phyloP scores from a whole-genome alignment of 1,140 invertebrate genomes.

The Rhagoletis pomonella region DNA sequence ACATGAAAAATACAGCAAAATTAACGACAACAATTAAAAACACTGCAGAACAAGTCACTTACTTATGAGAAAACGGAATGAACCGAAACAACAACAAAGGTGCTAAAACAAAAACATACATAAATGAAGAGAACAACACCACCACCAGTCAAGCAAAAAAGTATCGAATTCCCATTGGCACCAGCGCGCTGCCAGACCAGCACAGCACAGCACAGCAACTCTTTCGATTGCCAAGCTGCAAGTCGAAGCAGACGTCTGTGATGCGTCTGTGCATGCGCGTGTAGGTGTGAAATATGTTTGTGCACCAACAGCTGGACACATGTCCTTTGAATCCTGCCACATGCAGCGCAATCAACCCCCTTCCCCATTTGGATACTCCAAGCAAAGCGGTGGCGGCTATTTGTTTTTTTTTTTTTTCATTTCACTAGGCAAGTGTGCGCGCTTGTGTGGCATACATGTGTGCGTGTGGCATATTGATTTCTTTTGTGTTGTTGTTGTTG shows the following conservation, averaged over 20 bases:
- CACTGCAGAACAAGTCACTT: not conserved
- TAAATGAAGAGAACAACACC: not conserved
- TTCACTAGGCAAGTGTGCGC: not conserved
- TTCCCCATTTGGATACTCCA: not conserved
- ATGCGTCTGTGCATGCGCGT: not conserved
- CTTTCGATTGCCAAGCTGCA: not conserved
- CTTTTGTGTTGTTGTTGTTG: not conserved
- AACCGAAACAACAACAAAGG: no score
- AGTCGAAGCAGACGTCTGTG: no score
- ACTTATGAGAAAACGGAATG: not conserved
- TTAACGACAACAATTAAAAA: slow-evolving; percentile 1
- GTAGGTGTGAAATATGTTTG: not conserved
- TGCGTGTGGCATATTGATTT: slow-evolving; percentile 16
- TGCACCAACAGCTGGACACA: not conserved
- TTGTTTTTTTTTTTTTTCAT: not conserved
- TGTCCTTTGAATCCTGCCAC: not conserved
- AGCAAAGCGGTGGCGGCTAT: not conserved
- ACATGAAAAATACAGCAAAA: not conserved
- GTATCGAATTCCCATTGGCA: slow-evolving; percentile 3
- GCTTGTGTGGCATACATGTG: not conserved
- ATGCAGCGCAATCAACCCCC: slow-evolving; percentile 1
- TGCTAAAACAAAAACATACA: not conserved
- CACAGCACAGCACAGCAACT: not conserved
- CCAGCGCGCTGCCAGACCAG: not conserved
- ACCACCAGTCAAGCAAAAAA: not conserved